Percentiles rank a stretch among this genome's conserved stretches.
These are phyloP conservation scores for Saturnia pavonia DNA, from an alignment of 2,888 invertebrate species.

Conservation along the genomic window DNA sequence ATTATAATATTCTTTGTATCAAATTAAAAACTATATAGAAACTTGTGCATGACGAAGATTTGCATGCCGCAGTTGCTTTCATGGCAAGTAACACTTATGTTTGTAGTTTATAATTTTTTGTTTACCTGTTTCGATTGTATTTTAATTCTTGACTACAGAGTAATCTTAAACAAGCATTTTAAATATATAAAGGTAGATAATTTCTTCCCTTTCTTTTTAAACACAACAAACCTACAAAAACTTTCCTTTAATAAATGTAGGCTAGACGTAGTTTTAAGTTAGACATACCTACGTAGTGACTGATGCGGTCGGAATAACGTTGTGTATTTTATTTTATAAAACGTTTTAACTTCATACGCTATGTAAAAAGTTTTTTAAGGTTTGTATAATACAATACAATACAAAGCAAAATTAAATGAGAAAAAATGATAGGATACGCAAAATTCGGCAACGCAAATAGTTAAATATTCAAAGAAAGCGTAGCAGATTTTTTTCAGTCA, in stretches of 20 bases:
- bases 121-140: not conserved
- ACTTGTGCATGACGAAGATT: not conserved
- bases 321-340: not conserved
- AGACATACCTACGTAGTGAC: not conserved
- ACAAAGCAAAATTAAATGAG: no score
- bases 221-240: not conserved
- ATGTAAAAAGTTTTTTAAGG: not conserved
- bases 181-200: not conserved
- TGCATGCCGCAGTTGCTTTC: not conserved
- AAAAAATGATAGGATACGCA: no score
- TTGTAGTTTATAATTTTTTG: not conserved
- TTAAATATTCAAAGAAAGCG: no score
- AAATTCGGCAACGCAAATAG: no score
- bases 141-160: not conserved
- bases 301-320: not conserved
- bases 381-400: no score
- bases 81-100: not conserved
- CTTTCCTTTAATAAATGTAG: slow-evolving; percentile 8
- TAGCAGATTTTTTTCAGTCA: no score
- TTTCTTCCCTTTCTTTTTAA: not conserved
- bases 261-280: not conserved
- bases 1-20: not conserved
- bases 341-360: not conserved
- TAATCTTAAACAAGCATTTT: not conserved
- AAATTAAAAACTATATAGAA: not conserved